Conservation (phyloP, 2,113 vertebrate genomes). For the Hassar affinis region DNA sequence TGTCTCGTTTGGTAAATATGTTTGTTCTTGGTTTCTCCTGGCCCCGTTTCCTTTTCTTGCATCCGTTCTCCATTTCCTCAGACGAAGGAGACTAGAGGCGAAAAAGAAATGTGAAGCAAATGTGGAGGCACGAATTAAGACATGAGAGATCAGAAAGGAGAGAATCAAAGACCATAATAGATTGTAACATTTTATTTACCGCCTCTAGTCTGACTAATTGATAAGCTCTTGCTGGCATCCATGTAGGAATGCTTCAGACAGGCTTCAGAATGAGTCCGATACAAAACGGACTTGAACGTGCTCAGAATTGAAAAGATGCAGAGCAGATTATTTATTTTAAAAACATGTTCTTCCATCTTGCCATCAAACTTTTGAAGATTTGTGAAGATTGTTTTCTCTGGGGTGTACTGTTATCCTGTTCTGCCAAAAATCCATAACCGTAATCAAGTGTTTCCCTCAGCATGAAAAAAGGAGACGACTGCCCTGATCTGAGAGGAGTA, state of each 20-base stretch:
- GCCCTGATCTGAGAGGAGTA: slow-evolving; percentile 15
- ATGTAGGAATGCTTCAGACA: background rate
- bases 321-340: background rate
- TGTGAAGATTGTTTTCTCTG: background rate
- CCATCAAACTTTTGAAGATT: background rate
- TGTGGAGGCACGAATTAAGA: background rate
- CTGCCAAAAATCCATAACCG: background rate
- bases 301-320: background rate
- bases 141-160: background rate
- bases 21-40: background rate
- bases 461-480: slow-evolving; percentile 6
- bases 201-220: background rate
- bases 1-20: background rate
- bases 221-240: background rate
- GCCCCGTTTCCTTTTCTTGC: background rate
- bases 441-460: slow-evolving; percentile 21
- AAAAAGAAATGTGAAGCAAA: background rate
- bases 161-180: background rate
- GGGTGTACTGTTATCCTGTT: background rate
- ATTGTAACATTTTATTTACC: background rate
- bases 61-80: background rate
- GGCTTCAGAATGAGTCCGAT: too few relatives aligned
- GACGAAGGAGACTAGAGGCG: background rate
- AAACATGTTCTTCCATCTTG: background rate
- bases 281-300: background rate